These are phyloP conservation scores for Papilio elwesi DNA, from an alignment of 2,888 invertebrate species.

Conservation along the genomic window DNA sequence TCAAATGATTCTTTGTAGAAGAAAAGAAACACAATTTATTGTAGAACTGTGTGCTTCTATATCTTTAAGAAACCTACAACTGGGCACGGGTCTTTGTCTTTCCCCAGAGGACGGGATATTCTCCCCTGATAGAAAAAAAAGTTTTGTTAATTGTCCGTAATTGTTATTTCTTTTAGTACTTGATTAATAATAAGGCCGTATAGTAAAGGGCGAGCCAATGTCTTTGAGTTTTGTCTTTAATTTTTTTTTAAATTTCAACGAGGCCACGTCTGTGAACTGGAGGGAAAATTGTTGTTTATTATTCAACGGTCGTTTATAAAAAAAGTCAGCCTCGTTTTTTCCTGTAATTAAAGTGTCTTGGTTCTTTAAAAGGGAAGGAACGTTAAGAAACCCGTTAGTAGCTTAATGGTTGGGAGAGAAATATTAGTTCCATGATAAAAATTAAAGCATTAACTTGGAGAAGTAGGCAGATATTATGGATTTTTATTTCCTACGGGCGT, in stretches of 20 bases:
- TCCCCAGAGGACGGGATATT: no score
- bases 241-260: neutral
- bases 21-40: neutral
- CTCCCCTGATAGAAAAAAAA: no score
- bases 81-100: no score
- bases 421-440: neutral
- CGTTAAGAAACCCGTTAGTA: neutral
- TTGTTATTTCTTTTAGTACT: no score
- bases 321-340: constrained; percentile 3
- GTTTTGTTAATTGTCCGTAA: no score
- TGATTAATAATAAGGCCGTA: no score
- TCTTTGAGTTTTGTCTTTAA: neutral
- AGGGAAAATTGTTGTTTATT: neutral
- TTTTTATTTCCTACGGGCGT: no score
- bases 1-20: neutral
- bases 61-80: no score
- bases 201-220: neutral
- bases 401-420: neutral
- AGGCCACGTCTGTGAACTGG: neutral
- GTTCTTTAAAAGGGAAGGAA: neutral
- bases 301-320: neutral
- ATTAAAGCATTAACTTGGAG: neutral
- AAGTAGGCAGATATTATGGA: neutral
- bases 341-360: neutral
- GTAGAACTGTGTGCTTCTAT: neutral